Percentiles rank a stretch among this genome's conserved stretches.
These are phyloP conservation scores for Drosophila oshimai DNA, from an alignment of 1,140 invertebrate genomes.

Conservation along the genomic window DNA sequence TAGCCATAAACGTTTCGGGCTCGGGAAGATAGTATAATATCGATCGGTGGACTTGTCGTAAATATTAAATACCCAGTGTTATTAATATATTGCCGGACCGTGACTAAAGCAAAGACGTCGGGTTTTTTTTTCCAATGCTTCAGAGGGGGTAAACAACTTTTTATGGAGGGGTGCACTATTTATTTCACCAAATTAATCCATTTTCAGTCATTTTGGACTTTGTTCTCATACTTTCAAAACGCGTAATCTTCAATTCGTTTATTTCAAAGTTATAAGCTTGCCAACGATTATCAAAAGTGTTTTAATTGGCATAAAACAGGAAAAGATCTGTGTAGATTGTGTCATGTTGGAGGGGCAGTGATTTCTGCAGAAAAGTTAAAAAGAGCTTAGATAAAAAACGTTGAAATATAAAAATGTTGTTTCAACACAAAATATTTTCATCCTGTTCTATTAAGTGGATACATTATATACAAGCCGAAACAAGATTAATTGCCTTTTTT, in stretches of 20 bases:
- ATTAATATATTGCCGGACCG: conserved; percentile 27
- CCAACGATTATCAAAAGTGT: conserved; percentile 9
- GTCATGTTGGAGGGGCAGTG: not conserved
- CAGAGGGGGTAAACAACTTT: conserved; percentile 12
- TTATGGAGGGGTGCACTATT: not conserved
- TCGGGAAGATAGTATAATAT: conserved; percentile 72
- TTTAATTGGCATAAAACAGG: not conserved
- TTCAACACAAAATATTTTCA: too few species aligned
- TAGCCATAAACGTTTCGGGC: conserved; percentile 51
- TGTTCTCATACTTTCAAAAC: not conserved
- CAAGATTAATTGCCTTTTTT: too few species aligned
- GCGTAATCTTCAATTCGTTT: conserved; percentile 2
- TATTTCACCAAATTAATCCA: conserved; percentile 12
- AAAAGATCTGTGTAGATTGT: not conserved
- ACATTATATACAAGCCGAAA: too few species aligned
- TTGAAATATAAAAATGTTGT: too few species aligned
- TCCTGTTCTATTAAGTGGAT: too few species aligned
- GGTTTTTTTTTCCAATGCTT: not conserved
- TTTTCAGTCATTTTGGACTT: conserved; percentile 3
- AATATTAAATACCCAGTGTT: conserved; percentile 69
- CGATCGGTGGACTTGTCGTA: conserved; percentile 74
- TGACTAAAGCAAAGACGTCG: conserved; percentile 34
- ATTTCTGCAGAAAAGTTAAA: too few species aligned
- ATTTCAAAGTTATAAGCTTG: not conserved
- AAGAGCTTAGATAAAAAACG: too few species aligned